Percentiles rank a stretch among this genome's conserved stretches.
Evolutionary conservation across 2,113 vertebrate species (phyloP).

Genomic region (Haemorhous mexicanus): DNA sequence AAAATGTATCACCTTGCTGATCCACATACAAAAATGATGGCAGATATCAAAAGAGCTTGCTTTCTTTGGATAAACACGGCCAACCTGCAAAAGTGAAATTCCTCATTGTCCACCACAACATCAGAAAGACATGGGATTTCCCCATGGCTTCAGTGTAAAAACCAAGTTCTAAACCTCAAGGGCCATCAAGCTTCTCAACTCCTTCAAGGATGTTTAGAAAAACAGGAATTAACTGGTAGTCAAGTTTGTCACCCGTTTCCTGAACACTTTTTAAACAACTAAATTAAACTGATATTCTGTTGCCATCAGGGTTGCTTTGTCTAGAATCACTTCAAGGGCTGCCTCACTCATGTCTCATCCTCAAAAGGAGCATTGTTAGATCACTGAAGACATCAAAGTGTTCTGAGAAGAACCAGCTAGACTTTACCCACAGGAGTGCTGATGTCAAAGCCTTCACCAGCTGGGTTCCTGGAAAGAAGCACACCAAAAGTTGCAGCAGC

Average conservation of each 20-base stretch:
- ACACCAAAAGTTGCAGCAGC: not conserved
- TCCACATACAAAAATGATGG: not conserved
- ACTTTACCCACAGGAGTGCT: not conserved
- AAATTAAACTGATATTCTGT: not conserved
- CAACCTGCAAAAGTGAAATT: not conserved
- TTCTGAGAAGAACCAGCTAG: not conserved
- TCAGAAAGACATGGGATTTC: not conserved
- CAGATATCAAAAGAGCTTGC: not conserved
- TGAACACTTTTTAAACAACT: not conserved
- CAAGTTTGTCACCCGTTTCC: not conserved
- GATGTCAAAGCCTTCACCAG: not conserved
- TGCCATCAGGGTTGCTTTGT: not conserved
- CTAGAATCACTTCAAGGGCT: not conserved
- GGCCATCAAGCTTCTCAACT: not conserved
- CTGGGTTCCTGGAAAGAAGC: not conserved
- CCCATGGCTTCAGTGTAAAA: not conserved
- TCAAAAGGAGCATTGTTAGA: not conserved
- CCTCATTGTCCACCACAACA: not conserved
- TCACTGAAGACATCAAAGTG: not conserved
- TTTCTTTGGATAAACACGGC: not conserved
- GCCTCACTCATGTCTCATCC: not conserved
- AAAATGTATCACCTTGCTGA: not conserved
- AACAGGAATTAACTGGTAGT: not conserved
- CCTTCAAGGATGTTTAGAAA: not conserved
- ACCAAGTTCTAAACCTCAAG: not conserved